Evolutionary conservation across 2,113 vertebrate genomes (phyloP).

Genomic region (Xiphophorus hellerii): DNA sequence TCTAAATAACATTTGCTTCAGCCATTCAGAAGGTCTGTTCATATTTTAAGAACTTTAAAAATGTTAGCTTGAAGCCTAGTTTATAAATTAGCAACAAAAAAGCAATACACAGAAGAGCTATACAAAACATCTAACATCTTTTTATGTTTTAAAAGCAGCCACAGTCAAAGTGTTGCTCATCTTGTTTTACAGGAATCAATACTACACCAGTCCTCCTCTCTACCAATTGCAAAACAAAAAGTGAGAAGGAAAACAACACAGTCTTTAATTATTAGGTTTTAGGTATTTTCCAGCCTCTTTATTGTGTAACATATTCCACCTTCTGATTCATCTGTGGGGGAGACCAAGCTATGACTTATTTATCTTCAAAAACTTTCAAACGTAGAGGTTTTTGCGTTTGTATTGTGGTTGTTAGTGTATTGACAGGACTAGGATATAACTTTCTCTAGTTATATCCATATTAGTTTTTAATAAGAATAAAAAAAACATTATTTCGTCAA

Average conservation of each 20-base stretch:
- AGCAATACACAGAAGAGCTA: background rate
- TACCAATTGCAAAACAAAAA: too few species aligned
- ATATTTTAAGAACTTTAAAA: background rate
- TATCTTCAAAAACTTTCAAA: background rate
- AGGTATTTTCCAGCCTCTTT: background rate
- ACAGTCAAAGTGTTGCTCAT: background rate
- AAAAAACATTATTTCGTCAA: background rate
- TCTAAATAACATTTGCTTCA: background rate
- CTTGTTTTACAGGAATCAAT: background rate
- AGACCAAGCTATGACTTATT: background rate
- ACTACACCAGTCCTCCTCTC: too few species aligned
- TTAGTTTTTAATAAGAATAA: too few species aligned
- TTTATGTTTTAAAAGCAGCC: background rate
- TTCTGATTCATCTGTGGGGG: background rate
- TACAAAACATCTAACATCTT: background rate
- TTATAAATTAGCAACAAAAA: background rate
- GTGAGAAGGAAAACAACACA: background rate
- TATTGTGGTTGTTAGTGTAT: background rate
- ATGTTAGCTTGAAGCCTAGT: background rate
- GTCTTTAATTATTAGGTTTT: background rate
- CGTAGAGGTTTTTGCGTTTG: background rate
- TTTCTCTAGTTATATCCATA: background rate
- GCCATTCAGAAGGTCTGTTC: background rate
- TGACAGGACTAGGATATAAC: background rate
- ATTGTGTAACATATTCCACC: background rate